These are phyloP conservation scores for Adoxophyes honmai DNA, from an alignment of 1,140 invertebrate species.

Conservation along the genomic window DNA sequence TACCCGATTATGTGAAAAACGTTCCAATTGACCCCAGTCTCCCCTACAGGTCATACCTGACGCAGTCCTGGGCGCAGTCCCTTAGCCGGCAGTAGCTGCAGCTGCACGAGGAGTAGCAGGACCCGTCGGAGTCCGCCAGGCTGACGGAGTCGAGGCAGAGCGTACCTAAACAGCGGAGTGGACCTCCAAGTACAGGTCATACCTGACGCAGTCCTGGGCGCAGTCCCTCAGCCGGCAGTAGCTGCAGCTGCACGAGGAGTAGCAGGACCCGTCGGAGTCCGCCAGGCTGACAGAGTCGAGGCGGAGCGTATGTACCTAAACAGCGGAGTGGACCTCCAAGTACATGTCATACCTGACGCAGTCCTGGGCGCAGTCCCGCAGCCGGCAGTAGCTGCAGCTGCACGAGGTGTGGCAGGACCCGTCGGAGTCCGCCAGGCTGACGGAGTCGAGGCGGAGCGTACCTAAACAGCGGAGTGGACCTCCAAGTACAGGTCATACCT, in stretches of 20 bases:
- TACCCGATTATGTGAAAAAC: too few species aligned
- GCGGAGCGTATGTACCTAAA: too few species aligned
- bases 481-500: constrained; percentile 55
- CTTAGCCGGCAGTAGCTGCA: constrained; percentile 76
- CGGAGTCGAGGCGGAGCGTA: neutral
- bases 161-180: too few species aligned
- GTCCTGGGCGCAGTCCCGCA: constrained; percentile 20
- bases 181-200: too few species aligned
- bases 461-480: too few species aligned
- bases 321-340: too few species aligned
- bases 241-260: constrained; percentile 66
- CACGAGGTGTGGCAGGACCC: constrained; percentile 67
- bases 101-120: constrained; percentile 78
- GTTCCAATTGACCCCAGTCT: too few species aligned
- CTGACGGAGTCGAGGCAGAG: constrained; percentile 61
- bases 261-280: constrained; percentile 46
- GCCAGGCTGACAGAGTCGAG: neutral
- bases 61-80: constrained; percentile 63
- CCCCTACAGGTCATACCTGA: constrained; percentile 57
- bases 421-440: neutral
- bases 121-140: constrained; percentile 70
- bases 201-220: constrained; percentile 30
- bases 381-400: constrained; percentile 62
- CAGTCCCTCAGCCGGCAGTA: constrained; percentile 40
- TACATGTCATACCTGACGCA: constrained; percentile 32